Conservation (phyloP, 2,888 invertebrate genomes). For the Acleris cristana region DNA sequence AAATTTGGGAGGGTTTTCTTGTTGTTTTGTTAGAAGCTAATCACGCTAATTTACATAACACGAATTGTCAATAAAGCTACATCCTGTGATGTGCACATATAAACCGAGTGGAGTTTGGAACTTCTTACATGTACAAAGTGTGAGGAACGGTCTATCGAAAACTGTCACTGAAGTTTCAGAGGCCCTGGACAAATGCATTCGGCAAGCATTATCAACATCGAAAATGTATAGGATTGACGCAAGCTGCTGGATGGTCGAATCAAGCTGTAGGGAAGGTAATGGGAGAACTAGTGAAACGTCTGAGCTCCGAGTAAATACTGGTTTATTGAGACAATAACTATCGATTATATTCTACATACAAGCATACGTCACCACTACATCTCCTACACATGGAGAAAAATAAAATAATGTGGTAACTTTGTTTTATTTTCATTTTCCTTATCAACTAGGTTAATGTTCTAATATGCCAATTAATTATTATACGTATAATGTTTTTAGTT, state of each 20-base stretch:
- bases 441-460: not conserved
- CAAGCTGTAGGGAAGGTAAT: too few relatives aligned
- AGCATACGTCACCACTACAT: conserved; percentile 3
- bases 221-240: too few relatives aligned
- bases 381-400: conserved; percentile 1
- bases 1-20: not conserved
- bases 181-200: too few relatives aligned
- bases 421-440: conserved; percentile 1
- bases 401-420: conserved; percentile 1
- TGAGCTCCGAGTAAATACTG: conserved; percentile 1
- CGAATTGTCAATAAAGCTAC: too few relatives aligned
- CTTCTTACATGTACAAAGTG: too few relatives aligned
- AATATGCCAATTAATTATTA: conserved; percentile 1
- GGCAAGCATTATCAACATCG: too few relatives aligned
- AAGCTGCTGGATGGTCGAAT: too few relatives aligned
- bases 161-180: too few relatives aligned
- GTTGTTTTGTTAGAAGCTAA: not conserved
- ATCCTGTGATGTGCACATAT: too few relatives aligned
- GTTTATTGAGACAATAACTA: not conserved
- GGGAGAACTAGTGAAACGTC: not conserved
- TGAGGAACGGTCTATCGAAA: too few relatives aligned
- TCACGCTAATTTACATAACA: too few relatives aligned
- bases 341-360: not conserved
- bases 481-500: not conserved
- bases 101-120: too few relatives aligned